Conservation (phyloP, 1,140 invertebrate species). For the Aphelenchoides avenae region DNA sequence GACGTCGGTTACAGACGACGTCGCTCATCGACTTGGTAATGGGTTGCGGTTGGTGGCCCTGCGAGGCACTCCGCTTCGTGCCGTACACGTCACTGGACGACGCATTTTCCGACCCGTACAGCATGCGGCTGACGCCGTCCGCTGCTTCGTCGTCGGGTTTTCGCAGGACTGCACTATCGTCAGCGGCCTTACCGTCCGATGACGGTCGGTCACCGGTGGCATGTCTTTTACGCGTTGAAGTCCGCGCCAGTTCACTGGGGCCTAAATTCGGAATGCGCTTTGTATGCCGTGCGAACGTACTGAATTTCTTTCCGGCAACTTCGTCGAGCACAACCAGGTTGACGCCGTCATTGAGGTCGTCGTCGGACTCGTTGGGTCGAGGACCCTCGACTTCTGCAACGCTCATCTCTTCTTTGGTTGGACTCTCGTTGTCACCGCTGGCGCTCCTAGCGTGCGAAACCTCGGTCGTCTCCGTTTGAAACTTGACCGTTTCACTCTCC, state of each 20-base stretch:
- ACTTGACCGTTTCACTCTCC: too few species aligned
- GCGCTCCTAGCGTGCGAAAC: too few species aligned
- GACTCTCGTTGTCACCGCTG: too few species aligned
- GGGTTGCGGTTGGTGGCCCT: slow-evolving; percentile 16
- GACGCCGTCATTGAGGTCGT: slow-evolving; percentile 51
- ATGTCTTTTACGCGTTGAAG: slow-evolving; percentile 23
- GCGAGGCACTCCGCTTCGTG: too few species aligned
- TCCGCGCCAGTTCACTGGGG: not conserved
- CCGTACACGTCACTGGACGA: too few species aligned
- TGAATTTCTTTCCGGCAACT: slow-evolving; percentile 42
- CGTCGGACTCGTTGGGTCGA: slow-evolving; percentile 25
- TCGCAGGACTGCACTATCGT: too few species aligned
- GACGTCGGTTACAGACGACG: slow-evolving; percentile 34
- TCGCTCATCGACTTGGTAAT: slow-evolving; percentile 52
- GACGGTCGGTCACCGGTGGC: slow-evolving; percentile 19
- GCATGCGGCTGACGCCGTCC: slow-evolving; percentile 1
- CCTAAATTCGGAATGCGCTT: slow-evolving; percentile 15
- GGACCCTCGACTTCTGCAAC: not conserved
- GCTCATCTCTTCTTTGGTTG: slow-evolving; percentile 15
- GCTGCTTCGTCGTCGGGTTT: not conserved
- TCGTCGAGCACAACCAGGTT: slow-evolving; percentile 55
- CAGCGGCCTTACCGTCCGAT: slow-evolving; percentile 21
- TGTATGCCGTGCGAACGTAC: slow-evolving; percentile 23
- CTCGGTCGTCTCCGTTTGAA: too few species aligned
- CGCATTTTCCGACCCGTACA: not conserved